Conservation (phyloP, 2,888 invertebrate species). For the Trisateles emortualis region DNA sequence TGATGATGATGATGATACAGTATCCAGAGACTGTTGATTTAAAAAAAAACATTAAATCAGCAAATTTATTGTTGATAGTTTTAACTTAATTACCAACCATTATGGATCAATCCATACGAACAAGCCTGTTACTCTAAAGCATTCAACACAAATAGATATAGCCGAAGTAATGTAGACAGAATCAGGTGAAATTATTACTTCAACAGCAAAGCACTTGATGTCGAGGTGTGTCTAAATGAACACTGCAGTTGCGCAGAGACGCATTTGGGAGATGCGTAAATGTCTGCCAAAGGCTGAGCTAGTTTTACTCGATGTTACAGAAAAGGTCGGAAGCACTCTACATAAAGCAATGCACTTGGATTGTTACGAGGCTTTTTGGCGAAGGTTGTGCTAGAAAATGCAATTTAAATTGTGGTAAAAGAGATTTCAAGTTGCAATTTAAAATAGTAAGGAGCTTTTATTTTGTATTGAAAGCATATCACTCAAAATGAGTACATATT, state of each 20-base stretch:
- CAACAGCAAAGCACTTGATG: slow-evolving; percentile 42
- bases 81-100: no score
- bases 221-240: slow-evolving; percentile 43
- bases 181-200: slow-evolving; percentile 55
- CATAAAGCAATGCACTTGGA: not conserved
- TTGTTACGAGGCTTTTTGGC: not conserved
- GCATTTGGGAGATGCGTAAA: slow-evolving; percentile 15
- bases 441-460: no score
- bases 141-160: not conserved
- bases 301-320: not conserved
- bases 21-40: no score
- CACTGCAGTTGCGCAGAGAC: slow-evolving; percentile 31
- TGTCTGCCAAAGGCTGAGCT: slow-evolving; percentile 10
- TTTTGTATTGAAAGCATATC: no score
- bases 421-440: no score
- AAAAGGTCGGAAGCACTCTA: not conserved
- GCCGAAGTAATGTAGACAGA: not conserved
- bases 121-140: no score
- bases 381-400: not conserved
- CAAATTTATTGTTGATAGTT: no score
- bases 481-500: no score
- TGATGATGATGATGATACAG: no score
- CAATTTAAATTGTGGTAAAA: not conserved
- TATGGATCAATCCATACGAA: no score
- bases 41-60: no score